Percentiles rank a stretch among this genome's conserved stretches.
Evolutionary conservation across 1,140 invertebrate genomes (phyloP).

Genomic region (Macrotrachela quadricornifera): DNA sequence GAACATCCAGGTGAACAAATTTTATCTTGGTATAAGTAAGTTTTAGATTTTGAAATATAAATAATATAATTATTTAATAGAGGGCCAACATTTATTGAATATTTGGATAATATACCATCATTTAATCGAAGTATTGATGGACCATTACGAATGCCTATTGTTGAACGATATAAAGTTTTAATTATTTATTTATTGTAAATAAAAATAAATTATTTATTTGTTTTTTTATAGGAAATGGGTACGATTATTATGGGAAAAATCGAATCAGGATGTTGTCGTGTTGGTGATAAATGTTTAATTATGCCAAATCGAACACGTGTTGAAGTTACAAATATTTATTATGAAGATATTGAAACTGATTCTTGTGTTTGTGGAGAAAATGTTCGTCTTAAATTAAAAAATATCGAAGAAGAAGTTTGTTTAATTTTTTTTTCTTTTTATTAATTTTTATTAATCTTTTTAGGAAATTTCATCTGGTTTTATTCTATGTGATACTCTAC

Average conservation of each 20-base stretch:
- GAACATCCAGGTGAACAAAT: slow-evolving; percentile 48
- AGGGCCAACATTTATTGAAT: slow-evolving; percentile 79
- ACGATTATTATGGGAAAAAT: slow-evolving; percentile 97
- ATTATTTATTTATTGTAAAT: neutral
- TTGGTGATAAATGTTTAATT: slow-evolving; percentile 67
- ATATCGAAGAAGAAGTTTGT: slow-evolving; percentile 83
- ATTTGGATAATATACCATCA: slow-evolving; percentile 74
- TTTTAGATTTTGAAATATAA: too few relatives aligned
- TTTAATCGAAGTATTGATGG: slow-evolving; percentile 73
- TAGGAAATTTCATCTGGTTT: slow-evolving; percentile 83
- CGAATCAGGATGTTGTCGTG: slow-evolving; percentile 73
- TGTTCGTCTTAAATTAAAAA: slow-evolving; percentile 92
- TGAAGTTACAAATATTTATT: slow-evolving; percentile 9
- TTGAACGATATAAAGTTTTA: slow-evolving; percentile 74
- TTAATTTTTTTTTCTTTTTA: slow-evolving; percentile 7
- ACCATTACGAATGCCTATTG: slow-evolving; percentile 88
- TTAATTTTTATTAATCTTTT: slow-evolving; percentile 10
- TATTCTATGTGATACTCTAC: slow-evolving; percentile 78
- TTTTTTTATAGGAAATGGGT: slow-evolving; percentile 97
- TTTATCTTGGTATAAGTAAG: slow-evolving; percentile 84
- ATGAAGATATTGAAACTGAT: slow-evolving; percentile 4
- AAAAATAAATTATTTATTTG: neutral
- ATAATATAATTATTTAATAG: too few relatives aligned
- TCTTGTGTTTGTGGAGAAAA: slow-evolving; percentile 54
- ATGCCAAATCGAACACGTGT: slow-evolving; percentile 86